Evolutionary conservation across 2,888 invertebrate species (phyloP).

Genomic region (Tinea pellionella): DNA sequence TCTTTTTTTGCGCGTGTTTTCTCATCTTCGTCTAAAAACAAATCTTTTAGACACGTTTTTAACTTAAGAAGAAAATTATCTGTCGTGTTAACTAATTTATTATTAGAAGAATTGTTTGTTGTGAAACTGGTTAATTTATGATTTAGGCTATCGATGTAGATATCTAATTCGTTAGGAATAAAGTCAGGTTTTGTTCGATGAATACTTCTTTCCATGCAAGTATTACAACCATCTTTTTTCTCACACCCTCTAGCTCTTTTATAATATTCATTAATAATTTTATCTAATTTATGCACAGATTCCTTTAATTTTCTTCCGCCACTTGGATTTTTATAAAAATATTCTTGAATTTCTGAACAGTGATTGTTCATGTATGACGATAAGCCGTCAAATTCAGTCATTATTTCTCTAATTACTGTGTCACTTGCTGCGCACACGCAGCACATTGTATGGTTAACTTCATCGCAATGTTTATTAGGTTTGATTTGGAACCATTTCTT

Average conservation of each 20-base stretch:
- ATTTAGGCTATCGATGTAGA: neutral
- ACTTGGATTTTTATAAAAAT: conserved; percentile 46
- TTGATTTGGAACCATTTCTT: conserved; percentile 32
- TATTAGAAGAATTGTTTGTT: neutral
- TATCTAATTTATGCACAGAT: conserved; percentile 38
- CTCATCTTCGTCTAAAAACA: neutral
- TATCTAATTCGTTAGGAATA: neutral
- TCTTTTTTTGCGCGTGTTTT: neutral
- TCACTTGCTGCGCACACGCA: conserved; percentile 45
- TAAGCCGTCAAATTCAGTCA: conserved; percentile 46
- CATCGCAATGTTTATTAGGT: conserved; percentile 40
- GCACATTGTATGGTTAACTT: conserved; percentile 40
- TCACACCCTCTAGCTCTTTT: conserved; percentile 46
- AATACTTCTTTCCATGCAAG: neutral
- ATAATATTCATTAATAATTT: conserved; percentile 38
- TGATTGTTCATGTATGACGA: conserved; percentile 44
- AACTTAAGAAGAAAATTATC: neutral
- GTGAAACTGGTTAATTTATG: neutral
- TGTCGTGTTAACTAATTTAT: neutral
- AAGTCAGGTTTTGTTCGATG: neutral
- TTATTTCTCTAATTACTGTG: conserved; percentile 43
- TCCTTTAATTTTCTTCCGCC: conserved; percentile 45
- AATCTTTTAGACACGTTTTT: neutral
- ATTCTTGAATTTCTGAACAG: conserved; percentile 53
- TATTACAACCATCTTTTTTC: neutral